Evolutionary conservation across 2,113 vertebrate species (phyloP).

Genomic region (Cheilinus undulatus): DNA sequence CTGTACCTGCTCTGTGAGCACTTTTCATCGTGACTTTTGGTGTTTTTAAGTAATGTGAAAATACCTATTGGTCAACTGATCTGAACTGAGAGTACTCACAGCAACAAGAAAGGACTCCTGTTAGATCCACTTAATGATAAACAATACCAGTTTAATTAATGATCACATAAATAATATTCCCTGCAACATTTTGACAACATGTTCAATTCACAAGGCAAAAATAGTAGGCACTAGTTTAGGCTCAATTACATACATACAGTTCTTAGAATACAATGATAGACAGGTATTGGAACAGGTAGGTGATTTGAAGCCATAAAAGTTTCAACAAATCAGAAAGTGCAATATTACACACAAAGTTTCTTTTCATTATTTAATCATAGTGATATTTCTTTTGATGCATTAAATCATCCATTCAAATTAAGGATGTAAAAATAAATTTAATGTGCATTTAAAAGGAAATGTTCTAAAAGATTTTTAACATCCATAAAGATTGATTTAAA

Average conservation of each 20-base stretch:
- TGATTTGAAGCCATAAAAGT: background rate
- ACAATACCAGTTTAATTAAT: constrained; percentile 41
- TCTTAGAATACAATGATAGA: constrained; percentile 9
- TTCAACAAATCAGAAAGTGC: constrained; percentile 23
- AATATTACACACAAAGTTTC: constrained; percentile 22
- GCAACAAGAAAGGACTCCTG: constrained; percentile 5
- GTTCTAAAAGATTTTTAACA: constrained; percentile 11
- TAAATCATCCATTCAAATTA: background rate
- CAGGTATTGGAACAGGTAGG: constrained; percentile 6
- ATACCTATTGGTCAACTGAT: too few species aligned
- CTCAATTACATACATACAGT: constrained; percentile 3
- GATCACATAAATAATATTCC: constrained; percentile 37
- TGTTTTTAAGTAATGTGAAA: too few species aligned
- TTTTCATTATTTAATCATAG: constrained; percentile 19
- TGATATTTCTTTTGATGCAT: background rate
- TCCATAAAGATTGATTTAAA: constrained; percentile 16
- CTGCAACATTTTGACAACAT: constrained; percentile 11
- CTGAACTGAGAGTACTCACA: background rate
- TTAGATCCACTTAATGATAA: background rate
- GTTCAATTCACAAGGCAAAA: too few species aligned
- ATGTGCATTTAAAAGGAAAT: constrained; percentile 7
- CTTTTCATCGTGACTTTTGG: too few species aligned
- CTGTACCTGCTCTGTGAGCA: too few species aligned
- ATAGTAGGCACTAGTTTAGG: constrained; percentile 23
- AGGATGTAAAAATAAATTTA: constrained; percentile 4